Conservation (phyloP, 2,113 vertebrate species). For the Brevimyrus niger region DNA sequence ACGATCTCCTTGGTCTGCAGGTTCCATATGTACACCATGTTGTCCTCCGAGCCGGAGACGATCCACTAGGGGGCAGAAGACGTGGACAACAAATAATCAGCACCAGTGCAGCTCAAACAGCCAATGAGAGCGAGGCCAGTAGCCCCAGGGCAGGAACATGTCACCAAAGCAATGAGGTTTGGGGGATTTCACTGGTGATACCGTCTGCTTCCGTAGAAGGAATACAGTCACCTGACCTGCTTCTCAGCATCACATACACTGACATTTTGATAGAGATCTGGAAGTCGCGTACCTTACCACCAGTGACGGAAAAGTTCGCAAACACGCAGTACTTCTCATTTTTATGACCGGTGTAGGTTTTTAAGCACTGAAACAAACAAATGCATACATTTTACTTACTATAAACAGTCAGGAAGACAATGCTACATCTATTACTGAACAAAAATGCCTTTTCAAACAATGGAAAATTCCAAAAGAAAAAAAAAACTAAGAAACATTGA, state of each 20-base stretch:
- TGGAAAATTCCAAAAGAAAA: not conserved
- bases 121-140: not conserved
- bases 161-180: not conserved
- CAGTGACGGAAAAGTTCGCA: slow-evolving; percentile 95
- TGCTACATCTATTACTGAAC: not conserved
- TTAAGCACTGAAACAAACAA: slow-evolving; percentile 76
- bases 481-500: not conserved
- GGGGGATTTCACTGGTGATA: not conserved
- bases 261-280: not conserved
- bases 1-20: slow-evolving; percentile 99
- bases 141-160: not conserved
- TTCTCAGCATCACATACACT: not conserved
- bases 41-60: slow-evolving; percentile 95
- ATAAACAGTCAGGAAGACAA: not conserved
- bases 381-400: not conserved
- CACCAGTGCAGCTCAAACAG: not conserved
- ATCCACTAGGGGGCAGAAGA: slow-evolving; percentile 73
- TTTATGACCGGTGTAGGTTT: slow-evolving; percentile 96
- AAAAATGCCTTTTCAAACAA: not conserved
- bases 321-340: slow-evolving; percentile 99
- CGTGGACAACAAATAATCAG: not conserved
- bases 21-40: slow-evolving; percentile 98
- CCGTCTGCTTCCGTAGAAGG: not conserved
- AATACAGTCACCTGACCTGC: not conserved
- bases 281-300: slow-evolving; percentile 76